phyloP scores from a whole-genome alignment of 2,797 vertebrate genomes.

The Epinephelus malabaricus region DNA sequence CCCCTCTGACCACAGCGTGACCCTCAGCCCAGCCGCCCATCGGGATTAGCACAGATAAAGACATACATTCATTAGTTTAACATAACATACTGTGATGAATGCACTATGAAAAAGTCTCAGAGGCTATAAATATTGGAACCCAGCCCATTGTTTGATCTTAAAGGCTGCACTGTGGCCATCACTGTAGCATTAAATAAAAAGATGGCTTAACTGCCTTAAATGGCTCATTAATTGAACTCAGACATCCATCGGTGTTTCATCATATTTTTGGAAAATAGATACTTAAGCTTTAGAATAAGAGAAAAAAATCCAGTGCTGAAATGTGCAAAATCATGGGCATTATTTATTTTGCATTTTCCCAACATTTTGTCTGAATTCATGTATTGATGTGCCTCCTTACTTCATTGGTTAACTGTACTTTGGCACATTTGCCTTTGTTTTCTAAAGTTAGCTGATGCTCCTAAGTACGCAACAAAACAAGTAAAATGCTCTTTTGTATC shows the following conservation, averaged over 20 bases:
- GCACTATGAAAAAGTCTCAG: constrained; percentile 18
- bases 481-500: not conserved
- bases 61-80: constrained; percentile 69
- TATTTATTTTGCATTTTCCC: not conserved
- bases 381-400: not conserved
- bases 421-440: not conserved
- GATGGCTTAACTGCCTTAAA: not conserved
- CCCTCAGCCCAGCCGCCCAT: constrained; percentile 56
- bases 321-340: not conserved
- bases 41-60: constrained; percentile 74
- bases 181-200: not conserved
- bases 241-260: not conserved
- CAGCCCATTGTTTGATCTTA: constrained; percentile 13
- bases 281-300: not conserved
- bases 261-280: not conserved
- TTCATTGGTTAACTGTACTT: not conserved
- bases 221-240: not conserved
- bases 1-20: constrained; percentile 79
- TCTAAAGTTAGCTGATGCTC: not conserved
- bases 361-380: not conserved
- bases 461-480: not conserved
- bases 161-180: not conserved
- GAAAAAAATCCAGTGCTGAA: not conserved
- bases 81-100: constrained; percentile 49
- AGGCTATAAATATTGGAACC: constrained; percentile 32